These are phyloP conservation scores for Mesaphorura yosii DNA, from an alignment of 1,140 invertebrate genomes.

Conservation along the genomic window DNA sequence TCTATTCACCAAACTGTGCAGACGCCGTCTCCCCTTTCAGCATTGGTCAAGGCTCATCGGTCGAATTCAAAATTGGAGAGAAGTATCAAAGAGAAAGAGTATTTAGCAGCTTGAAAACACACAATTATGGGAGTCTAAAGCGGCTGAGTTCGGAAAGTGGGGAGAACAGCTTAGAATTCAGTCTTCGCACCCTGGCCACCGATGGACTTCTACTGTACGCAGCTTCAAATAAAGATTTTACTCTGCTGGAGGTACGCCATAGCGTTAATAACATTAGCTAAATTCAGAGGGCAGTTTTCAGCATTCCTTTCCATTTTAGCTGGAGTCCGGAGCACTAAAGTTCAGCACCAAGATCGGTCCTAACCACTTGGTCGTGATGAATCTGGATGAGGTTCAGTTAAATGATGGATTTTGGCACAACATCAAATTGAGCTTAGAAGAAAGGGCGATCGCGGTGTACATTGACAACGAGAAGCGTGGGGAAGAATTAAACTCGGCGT, in stretches of 20 bases:
- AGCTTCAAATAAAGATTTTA: slow-evolving; percentile 76
- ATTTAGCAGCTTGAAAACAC: slow-evolving; percentile 37
- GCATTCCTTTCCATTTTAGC: no score
- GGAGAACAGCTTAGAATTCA: slow-evolving; percentile 61
- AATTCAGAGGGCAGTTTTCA: no score
- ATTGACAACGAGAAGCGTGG: slow-evolving; percentile 58
- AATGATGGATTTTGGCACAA: slow-evolving; percentile 79
- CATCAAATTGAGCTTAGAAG: slow-evolving; percentile 47
- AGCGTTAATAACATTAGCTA: no score
- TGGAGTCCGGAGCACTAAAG: slow-evolving; percentile 57
- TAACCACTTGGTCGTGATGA: slow-evolving; percentile 62
- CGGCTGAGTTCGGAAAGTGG: slow-evolving; percentile 32
- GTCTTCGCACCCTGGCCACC: slow-evolving; percentile 62
- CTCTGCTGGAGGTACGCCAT: slow-evolving; percentile 57
- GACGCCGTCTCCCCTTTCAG: slow-evolving; percentile 64
- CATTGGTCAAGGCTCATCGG: slow-evolving; percentile 57
- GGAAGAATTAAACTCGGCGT: slow-evolving; percentile 67
- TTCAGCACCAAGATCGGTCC: slow-evolving; percentile 64
- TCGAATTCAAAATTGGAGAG: slow-evolving; percentile 69
- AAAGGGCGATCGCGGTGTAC: slow-evolving; percentile 54
- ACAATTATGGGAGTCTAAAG: slow-evolving; percentile 21
- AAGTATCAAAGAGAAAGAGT: slow-evolving; percentile 74
- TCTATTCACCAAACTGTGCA: slow-evolving; percentile 65
- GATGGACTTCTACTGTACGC: slow-evolving; percentile 69
- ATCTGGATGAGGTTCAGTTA: slow-evolving; percentile 39